phyloP scores from a whole-genome alignment of 2,888 invertebrate genomes.

The Apeira syringaria region DNA sequence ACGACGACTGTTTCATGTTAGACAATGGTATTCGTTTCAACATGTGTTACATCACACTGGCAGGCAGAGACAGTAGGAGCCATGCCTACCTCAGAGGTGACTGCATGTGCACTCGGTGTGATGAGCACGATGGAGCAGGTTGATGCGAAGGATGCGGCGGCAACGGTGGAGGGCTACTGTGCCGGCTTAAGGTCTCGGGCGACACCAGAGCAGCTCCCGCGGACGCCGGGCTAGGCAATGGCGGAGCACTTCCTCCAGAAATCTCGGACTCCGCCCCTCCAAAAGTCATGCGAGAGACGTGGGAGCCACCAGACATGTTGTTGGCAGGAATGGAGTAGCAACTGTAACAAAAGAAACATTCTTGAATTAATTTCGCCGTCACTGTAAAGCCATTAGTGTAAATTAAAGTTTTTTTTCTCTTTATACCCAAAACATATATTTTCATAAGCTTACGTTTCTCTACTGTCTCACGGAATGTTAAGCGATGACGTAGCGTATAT shows the following conservation, averaged over 20 bases:
- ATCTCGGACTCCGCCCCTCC: constrained; percentile 72
- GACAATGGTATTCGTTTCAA: no score
- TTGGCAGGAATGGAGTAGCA: constrained; percentile 86
- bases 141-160: constrained; percentile 81
- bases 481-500: no score
- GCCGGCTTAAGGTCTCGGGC: constrained; percentile 88
- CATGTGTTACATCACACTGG: no score
- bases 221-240: constrained; percentile 90
- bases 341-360: constrained; percentile 55
- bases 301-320: constrained; percentile 85
- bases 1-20: no score
- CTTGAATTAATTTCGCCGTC: no score
- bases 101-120: constrained; percentile 81
- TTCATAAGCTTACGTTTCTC: no score
- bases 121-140: constrained; percentile 79
- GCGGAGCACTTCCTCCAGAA: constrained; percentile 78
- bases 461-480: no score
- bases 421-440: no score
- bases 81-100: constrained; percentile 74
- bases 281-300: constrained; percentile 80
- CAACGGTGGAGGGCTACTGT: constrained; percentile 82
- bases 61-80: no score
- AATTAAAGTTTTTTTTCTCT: no score
- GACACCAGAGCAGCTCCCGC: constrained; percentile 90
- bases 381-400: no score